Conservation (phyloP, 1,140 invertebrate species). For the Pogonomyrmex californicus region DNA sequence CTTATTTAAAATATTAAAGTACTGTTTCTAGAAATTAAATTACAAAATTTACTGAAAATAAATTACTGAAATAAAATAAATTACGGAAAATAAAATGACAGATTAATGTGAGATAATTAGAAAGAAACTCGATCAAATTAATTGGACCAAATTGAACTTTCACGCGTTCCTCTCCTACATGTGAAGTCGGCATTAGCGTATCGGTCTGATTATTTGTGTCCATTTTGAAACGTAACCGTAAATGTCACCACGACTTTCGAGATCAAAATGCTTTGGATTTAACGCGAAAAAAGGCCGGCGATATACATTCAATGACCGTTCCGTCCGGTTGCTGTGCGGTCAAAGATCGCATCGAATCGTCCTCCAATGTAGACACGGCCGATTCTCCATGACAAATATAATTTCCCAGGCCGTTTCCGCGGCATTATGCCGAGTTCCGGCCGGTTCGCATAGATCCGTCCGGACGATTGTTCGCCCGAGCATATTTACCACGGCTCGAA, state of each 20-base stretch:
- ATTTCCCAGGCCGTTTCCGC: conserved; percentile 84
- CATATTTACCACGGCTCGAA: conserved; percentile 63
- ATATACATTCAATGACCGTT: conserved; percentile 72
- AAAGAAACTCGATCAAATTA: neutral
- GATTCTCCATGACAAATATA: conserved; percentile 84
- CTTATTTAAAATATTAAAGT: neutral
- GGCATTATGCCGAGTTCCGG: conserved; percentile 84
- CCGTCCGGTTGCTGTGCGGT: conserved; percentile 78
- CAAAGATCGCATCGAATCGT: conserved; percentile 79
- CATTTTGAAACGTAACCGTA: conserved; percentile 50
- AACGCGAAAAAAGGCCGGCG: conserved; percentile 38
- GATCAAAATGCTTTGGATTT: conserved; percentile 29
- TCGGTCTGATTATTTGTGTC: conserved; percentile 52
- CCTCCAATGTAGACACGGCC: conserved; percentile 58
- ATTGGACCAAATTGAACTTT: conserved; percentile 17
- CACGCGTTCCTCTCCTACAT: conserved; percentile 9
- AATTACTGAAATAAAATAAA: neutral
- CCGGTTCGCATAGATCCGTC: conserved; percentile 72
- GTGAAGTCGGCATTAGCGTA: neutral
- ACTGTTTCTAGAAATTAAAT: neutral
- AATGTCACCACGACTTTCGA: conserved; percentile 71
- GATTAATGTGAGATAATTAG: neutral
- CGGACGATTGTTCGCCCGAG: conserved; percentile 70
- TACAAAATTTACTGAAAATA: neutral
- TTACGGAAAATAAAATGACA: conserved; percentile 20